Evolutionary conservation across 1,140 invertebrate genomes (phyloP).

Genomic region (Aphaenogaster floridana): DNA sequence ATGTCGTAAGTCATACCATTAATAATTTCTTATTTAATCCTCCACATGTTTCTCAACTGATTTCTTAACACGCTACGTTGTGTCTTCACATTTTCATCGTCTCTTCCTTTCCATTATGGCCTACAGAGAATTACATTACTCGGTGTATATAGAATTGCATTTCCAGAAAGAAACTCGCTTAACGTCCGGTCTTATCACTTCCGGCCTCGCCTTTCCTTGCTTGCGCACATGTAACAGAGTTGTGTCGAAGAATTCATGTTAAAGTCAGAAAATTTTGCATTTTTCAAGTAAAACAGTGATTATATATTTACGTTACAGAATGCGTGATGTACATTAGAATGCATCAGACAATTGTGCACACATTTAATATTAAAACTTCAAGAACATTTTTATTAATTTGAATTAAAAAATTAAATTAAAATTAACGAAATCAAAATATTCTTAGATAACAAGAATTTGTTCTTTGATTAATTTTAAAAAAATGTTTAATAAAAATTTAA

Average conservation of each 20-base stretch:
- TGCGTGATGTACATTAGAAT: too few relatives aligned
- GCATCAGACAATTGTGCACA: too few relatives aligned
- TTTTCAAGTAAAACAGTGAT: background rate
- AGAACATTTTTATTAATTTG: too few relatives aligned
- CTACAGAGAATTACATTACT: background rate
- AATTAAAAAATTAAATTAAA: too few relatives aligned
- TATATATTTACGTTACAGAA: background rate
- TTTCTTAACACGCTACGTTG: background rate
- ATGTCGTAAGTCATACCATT: background rate
- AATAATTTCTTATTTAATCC: slow-evolving; percentile 47
- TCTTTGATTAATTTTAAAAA: too few relatives aligned
- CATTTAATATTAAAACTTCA: too few relatives aligned
- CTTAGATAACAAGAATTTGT: too few relatives aligned
- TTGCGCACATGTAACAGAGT: background rate
- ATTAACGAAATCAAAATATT: too few relatives aligned
- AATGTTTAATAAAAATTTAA: too few relatives aligned
- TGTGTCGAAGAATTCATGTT: background rate
- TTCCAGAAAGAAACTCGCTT: slow-evolving; percentile 37
- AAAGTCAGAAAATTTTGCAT: background rate
- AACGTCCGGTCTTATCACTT: slow-evolving; percentile 58
- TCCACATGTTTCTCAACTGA: slow-evolving; percentile 23
- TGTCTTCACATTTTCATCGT: background rate
- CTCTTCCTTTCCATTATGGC: background rate
- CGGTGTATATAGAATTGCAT: slow-evolving; percentile 9
- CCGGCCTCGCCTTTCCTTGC: slow-evolving; percentile 47